Conservation (phyloP, 2,113 vertebrate genomes). For the Sceloporus tristichus region DNA sequence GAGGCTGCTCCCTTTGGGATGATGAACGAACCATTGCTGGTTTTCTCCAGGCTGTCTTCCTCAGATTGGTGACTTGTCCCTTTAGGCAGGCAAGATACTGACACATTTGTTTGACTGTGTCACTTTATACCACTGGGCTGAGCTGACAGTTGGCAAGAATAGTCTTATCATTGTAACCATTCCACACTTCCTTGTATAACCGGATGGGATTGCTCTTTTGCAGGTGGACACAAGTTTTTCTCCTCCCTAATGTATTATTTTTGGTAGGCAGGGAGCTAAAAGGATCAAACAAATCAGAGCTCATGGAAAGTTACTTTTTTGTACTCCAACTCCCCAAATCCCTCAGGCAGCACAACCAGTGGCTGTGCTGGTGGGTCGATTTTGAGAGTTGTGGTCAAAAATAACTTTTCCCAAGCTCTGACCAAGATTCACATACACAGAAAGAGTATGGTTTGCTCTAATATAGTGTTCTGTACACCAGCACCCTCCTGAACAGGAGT, state of each 20-base stretch:
- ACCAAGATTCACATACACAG: too few relatives aligned
- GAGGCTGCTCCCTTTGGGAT: constrained; percentile 30
- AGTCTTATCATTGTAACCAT: constrained; percentile 23
- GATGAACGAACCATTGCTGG: neutral
- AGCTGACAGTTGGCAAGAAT: constrained; percentile 53
- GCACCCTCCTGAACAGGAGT: too few relatives aligned
- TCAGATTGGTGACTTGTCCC: constrained; percentile 48
- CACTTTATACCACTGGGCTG: neutral
- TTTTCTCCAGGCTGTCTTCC: neutral
- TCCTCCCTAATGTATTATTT: neutral
- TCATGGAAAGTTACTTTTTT: too few relatives aligned
- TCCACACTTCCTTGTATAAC: constrained; percentile 3
- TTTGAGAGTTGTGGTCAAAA: too few relatives aligned
- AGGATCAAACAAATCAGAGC: too few relatives aligned
- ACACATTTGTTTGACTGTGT: constrained; percentile 56
- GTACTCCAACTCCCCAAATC: too few relatives aligned
- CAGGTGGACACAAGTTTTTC: constrained; percentile 18
- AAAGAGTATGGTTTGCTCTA: too few relatives aligned
- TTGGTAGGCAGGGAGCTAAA: neutral
- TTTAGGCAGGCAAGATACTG: constrained; percentile 38
- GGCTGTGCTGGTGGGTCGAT: too few relatives aligned
- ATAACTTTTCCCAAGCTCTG: too few relatives aligned
- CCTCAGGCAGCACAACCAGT: too few relatives aligned
- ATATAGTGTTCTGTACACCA: too few relatives aligned
- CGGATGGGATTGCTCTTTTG: neutral